Evolutionary conservation across 2,113 vertebrate genomes (phyloP).

Genomic region (Forbesichthys papilliferus): DNA sequence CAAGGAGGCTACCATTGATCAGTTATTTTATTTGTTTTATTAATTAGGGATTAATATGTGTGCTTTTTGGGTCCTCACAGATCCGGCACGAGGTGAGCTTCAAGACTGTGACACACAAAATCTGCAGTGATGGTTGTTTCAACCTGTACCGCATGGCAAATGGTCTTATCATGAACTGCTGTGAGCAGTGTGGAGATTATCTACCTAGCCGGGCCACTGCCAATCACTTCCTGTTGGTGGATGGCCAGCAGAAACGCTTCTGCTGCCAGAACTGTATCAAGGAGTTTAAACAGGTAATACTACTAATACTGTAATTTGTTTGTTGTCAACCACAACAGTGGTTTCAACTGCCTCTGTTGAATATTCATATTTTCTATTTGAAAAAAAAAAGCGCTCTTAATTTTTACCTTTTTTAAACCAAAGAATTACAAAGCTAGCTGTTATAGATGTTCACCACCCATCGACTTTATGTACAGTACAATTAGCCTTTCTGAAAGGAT

Average conservation of each 20-base stretch:
- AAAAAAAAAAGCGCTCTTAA: too few species aligned
- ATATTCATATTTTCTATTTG: too few species aligned
- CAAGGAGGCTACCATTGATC: not conserved
- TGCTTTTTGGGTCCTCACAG: constrained; percentile 63
- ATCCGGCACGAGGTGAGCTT: constrained; percentile 99
- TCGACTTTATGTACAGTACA: too few species aligned
- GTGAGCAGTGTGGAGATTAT: constrained; percentile 97
- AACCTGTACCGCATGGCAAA: constrained; percentile 97
- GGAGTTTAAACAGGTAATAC: constrained; percentile 94
- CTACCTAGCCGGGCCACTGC: constrained; percentile 92
- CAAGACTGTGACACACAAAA: constrained; percentile 98
- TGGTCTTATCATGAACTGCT: constrained; percentile 98
- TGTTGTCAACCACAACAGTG: too few species aligned
- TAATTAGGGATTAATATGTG: too few species aligned
- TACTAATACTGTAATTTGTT: constrained; percentile 53
- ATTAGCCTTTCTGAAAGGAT: too few species aligned
- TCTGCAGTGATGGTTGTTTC: constrained; percentile 97
- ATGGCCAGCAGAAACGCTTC: constrained; percentile 97
- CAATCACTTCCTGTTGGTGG: constrained; percentile 91
- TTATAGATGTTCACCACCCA: too few species aligned
- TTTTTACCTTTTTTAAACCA: too few species aligned
- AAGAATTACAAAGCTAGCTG: too few species aligned
- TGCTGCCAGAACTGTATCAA: constrained; percentile 95
- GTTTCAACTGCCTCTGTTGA: too few species aligned
- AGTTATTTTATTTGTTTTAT: not conserved